Conservation (phyloP, 2,113 vertebrate genomes). For the Apus apus region DNA sequence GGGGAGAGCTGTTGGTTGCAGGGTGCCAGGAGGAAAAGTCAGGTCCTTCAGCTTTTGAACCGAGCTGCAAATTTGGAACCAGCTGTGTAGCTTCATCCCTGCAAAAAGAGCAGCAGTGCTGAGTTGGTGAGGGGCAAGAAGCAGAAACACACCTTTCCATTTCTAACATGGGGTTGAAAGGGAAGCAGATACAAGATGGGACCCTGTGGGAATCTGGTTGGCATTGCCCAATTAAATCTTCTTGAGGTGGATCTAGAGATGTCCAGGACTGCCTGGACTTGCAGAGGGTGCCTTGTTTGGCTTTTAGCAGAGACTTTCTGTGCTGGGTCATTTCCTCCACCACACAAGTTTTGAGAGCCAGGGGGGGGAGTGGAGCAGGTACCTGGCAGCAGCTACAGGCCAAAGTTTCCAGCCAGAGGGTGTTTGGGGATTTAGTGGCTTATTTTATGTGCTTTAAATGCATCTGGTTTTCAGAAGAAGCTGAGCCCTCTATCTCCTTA, state of each 20-base stretch:
- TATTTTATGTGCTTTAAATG: not conserved
- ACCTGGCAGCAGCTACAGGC: not conserved
- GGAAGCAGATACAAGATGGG: not conserved
- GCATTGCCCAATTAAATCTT: not conserved
- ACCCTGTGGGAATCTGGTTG: not conserved
- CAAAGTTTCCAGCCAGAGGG: not conserved
- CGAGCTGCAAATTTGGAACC: not conserved
- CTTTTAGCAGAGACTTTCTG: not conserved
- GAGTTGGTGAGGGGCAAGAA: not conserved
- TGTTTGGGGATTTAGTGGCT: not conserved
- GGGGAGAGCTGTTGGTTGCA: not conserved
- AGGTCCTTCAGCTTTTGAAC: not conserved
- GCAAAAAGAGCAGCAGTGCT: not conserved
- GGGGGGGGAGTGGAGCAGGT: not conserved
- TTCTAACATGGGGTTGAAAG: not conserved
- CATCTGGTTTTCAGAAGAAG: not conserved
- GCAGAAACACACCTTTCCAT: not conserved
- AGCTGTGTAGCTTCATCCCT: constrained; percentile 26
- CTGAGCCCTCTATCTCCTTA: not conserved
- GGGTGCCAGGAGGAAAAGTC: not conserved
- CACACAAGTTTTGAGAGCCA: not conserved
- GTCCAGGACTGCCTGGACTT: rapidly evolving
- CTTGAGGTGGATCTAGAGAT: not conserved
- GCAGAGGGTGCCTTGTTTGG: not conserved
- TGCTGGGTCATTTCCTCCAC: not conserved